Evolutionary conservation across 2,888 invertebrate genomes (phyloP).

Genomic region (Amaurobius ferox): DNA sequence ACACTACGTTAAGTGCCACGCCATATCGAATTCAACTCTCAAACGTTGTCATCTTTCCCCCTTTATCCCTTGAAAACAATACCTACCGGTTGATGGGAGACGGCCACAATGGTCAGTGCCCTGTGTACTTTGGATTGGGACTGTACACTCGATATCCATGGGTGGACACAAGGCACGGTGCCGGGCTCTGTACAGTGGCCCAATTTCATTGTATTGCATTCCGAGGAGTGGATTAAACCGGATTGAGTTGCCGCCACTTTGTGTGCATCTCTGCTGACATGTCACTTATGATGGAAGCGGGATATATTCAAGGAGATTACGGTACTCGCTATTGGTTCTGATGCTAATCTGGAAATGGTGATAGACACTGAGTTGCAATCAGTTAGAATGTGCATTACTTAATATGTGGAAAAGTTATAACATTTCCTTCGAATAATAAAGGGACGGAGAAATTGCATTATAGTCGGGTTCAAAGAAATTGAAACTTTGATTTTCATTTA

Average conservation of each 20-base stretch:
- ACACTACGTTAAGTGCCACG: not conserved
- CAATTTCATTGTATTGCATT: not conserved
- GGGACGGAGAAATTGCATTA: no score
- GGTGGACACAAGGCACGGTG: not conserved
- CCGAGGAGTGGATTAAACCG: not conserved
- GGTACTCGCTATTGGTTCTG: not conserved
- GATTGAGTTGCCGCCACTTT: conserved; percentile 7
- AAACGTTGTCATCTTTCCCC: not conserved
- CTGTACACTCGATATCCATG: not conserved
- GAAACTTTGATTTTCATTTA: not conserved
- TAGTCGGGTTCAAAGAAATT: not conserved
- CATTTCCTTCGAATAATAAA: not conserved
- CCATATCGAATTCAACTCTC: not conserved
- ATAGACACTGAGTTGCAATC: not conserved
- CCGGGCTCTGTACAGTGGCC: not conserved
- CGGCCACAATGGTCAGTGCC: not conserved
- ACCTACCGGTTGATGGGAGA: not conserved
- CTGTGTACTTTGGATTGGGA: not conserved
- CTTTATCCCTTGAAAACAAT: not conserved
- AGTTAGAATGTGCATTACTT: not conserved
- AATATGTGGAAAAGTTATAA: not conserved
- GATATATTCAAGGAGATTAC: not conserved
- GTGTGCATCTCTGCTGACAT: not conserved
- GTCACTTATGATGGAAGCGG: not conserved
- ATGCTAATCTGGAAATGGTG: not conserved